These are phyloP conservation scores for Drosophila tristis DNA, from an alignment of 1,140 invertebrate genomes.

Conservation along the genomic window DNA sequence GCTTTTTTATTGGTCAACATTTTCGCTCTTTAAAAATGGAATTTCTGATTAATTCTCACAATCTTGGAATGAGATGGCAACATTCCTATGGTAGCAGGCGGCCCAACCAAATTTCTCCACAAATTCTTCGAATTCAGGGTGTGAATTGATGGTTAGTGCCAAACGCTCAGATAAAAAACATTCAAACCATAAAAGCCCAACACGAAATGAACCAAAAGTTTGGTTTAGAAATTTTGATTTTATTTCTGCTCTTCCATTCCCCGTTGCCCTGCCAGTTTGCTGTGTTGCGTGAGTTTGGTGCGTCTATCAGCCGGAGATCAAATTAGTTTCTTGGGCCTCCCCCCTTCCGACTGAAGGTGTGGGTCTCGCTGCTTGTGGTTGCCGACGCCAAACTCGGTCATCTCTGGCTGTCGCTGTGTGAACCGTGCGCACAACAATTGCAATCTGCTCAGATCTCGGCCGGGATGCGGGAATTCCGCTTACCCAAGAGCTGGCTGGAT, in stretches of 20 bases:
- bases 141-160: slow-evolving; percentile 40
- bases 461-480: slow-evolving; percentile 8
- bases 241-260: background rate
- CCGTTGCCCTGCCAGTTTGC: background rate
- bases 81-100: slow-evolving; percentile 36
- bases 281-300: slow-evolving; percentile 65
- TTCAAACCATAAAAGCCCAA: slow-evolving; percentile 19
- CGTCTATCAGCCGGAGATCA: slow-evolving; percentile 71
- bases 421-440: slow-evolving; percentile 50
- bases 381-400: slow-evolving; percentile 40
- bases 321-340: slow-evolving; percentile 47
- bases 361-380: slow-evolving; percentile 19
- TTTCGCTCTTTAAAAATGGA: background rate
- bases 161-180: slow-evolving; percentile 18
- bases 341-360: slow-evolving; percentile 30
- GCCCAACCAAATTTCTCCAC: slow-evolving; percentile 20
- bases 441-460: slow-evolving; percentile 37
- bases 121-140: slow-evolving; percentile 36
- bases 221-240: slow-evolving; percentile 45
- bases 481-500: slow-evolving; percentile 24
- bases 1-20: no score
- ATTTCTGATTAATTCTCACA: slow-evolving; percentile 4
- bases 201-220: slow-evolving; percentile 7
- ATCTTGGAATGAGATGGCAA: slow-evolving; percentile 25
- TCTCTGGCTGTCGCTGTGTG: slow-evolving; percentile 34